Conservation (phyloP, 1,140 invertebrate species). For the Rhagoletis zephyria region DNA sequence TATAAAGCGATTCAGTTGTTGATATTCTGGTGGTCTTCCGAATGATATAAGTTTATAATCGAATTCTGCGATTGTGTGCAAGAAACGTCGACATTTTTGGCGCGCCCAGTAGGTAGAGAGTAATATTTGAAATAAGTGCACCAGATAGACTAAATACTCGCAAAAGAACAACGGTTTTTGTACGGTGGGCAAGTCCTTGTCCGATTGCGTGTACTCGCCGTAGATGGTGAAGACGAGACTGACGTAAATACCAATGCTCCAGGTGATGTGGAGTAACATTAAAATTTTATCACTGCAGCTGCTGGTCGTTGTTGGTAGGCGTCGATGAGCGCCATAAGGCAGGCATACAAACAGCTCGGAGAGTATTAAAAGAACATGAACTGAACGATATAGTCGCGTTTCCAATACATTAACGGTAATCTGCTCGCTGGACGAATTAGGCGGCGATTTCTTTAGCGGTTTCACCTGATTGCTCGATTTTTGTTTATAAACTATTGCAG, state of each 20-base stretch:
- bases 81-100: constrained; percentile 20
- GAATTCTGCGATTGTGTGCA: constrained; percentile 37
- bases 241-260: constrained; percentile 48
- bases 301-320: background rate
- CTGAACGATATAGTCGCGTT: constrained; percentile 22
- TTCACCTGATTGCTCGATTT: background rate
- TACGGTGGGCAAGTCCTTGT: constrained; percentile 47
- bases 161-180: constrained; percentile 56
- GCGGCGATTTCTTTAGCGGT: background rate
- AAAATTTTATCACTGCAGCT: background rate
- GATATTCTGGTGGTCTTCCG: background rate
- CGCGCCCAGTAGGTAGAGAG: background rate
- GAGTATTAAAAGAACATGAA: constrained; percentile 30
- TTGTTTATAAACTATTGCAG: background rate
- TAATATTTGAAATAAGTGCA: constrained; percentile 41
- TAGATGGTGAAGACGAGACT: constrained; percentile 25
- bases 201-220: constrained; percentile 50
- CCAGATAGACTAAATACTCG: constrained; percentile 56
- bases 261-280: constrained; percentile 33
- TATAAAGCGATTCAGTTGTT: constrained; percentile 34
- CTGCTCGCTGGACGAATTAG: background rate
- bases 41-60: constrained; percentile 5
- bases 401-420: background rate
- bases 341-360: constrained; percentile 51
- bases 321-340: constrained; percentile 53